phyloP scores from a whole-genome alignment of 2,113 vertebrate genomes.

The Bothrops jararaca region DNA sequence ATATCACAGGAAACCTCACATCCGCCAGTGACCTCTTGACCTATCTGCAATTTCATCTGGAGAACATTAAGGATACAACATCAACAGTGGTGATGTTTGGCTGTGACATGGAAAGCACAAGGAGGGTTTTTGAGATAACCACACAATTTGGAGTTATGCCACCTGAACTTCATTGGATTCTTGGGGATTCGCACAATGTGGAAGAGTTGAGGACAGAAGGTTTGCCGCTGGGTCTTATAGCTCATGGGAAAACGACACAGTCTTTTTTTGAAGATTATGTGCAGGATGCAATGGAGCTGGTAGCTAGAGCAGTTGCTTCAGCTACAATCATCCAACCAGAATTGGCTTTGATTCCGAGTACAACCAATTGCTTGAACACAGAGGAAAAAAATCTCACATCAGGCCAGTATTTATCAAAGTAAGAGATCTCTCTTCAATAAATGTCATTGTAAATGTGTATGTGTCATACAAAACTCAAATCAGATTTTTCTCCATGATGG shows the following conservation, averaged over 20 bases:
- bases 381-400: slow-evolving; percentile 82
- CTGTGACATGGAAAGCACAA: slow-evolving; percentile 86
- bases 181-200: slow-evolving; percentile 94
- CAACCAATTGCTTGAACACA: slow-evolving; percentile 89
- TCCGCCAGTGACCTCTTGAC: slow-evolving; percentile 76
- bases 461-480: background rate
- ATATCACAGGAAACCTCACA: slow-evolving; percentile 80
- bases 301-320: slow-evolving; percentile 85
- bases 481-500: background rate
- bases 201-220: slow-evolving; percentile 90
- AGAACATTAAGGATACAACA: slow-evolving; percentile 77
- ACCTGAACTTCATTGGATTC: slow-evolving; percentile 87
- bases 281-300: slow-evolving; percentile 89
- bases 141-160: slow-evolving; percentile 73
- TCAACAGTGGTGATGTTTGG: slow-evolving; percentile 91
- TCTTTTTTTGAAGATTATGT: slow-evolving; percentile 89
- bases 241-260: slow-evolving; percentile 87
- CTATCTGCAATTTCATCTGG: slow-evolving; percentile 78
- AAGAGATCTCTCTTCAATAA: slow-evolving; percentile 28
- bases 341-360: slow-evolving; percentile 89
- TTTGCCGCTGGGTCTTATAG: slow-evolving; percentile 87
- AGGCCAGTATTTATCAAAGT: slow-evolving; percentile 94
- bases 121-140: slow-evolving; percentile 79
- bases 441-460: background rate
- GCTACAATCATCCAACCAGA: slow-evolving; percentile 86